These are phyloP conservation scores for Parasteatoda tepidariorum DNA, from an alignment of 1,140 invertebrate species.

Conservation along the genomic window DNA sequence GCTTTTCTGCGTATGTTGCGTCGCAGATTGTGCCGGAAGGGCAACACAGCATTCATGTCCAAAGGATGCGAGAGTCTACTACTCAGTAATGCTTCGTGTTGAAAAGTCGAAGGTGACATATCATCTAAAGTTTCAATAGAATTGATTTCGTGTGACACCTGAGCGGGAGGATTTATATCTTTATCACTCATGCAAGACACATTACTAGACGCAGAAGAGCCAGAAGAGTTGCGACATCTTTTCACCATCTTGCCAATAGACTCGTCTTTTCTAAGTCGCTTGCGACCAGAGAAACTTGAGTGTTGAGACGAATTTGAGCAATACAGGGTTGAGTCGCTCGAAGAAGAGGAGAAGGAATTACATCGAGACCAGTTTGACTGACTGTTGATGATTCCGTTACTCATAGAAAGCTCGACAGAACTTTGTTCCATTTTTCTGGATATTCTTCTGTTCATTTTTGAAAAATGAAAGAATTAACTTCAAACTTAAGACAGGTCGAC, in stretches of 20 bases:
- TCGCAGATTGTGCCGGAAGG: conserved; percentile 24
- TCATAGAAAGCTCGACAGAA: not conserved
- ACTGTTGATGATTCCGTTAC: not conserved
- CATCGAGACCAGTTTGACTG: not conserved
- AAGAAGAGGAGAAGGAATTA: conserved; percentile 37
- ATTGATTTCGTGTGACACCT: not conserved
- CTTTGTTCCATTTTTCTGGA: not conserved
- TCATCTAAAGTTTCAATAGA: not conserved
- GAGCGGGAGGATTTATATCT: not conserved
- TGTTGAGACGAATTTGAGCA: not conserved
- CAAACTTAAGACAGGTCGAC: no score
- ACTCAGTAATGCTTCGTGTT: not conserved
- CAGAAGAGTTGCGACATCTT: conserved; percentile 30
- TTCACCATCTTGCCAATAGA: not conserved
- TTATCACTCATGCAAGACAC: conserved; percentile 38
- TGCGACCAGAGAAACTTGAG: not conserved
- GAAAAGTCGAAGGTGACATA: not conserved
- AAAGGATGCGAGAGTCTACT: not conserved
- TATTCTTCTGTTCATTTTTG: not conserved
- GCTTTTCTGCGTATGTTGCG: conserved; percentile 38
- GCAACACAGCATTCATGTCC: not conserved
- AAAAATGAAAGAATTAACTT: not conserved
- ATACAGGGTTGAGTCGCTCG: conserved; percentile 26
- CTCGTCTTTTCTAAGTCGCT: not conserved
- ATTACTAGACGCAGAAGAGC: conserved; percentile 38